A percentile compares a stretch with the other conserved stretches of the same genome.
phyloP scores from a whole-genome alignment of 2,797 vertebrate species.

The Streptopelia turtur region DNA sequence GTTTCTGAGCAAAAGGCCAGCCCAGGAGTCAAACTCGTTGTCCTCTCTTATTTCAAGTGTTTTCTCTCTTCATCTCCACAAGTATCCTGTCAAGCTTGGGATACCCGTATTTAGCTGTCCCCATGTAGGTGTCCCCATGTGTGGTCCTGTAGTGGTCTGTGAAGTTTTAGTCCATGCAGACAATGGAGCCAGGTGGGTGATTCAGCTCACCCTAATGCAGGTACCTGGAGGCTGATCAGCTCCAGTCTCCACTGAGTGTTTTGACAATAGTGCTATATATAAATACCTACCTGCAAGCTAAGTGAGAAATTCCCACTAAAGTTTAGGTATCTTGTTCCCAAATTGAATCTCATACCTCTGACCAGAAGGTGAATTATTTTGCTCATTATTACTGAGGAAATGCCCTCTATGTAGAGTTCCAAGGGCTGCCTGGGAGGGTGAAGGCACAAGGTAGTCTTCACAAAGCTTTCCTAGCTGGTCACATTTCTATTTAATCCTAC shows the following conservation, averaged over 20 bases:
- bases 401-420: background rate
- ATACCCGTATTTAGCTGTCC: background rate
- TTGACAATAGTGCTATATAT: background rate
- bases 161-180: background rate
- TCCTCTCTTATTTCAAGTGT: background rate
- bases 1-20: background rate
- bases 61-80: background rate
- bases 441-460: background rate
- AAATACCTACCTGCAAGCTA: too few relatives aligned
- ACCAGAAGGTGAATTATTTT: background rate
- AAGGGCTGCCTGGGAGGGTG: background rate
- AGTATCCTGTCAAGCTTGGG: background rate
- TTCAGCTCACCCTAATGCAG: background rate
- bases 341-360: background rate
- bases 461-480: background rate
- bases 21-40: background rate
- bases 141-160: fast-evolving
- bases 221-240: background rate
- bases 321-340: background rate
- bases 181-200: background rate
- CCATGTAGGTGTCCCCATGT: background rate
- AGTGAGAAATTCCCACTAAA: background rate
- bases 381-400: background rate
- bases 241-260: background rate
- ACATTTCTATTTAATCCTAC: background rate